Base-by-base conservation (phyloP, 2,113 vertebrate species). In the Isurus oxyrinchus region DNA sequence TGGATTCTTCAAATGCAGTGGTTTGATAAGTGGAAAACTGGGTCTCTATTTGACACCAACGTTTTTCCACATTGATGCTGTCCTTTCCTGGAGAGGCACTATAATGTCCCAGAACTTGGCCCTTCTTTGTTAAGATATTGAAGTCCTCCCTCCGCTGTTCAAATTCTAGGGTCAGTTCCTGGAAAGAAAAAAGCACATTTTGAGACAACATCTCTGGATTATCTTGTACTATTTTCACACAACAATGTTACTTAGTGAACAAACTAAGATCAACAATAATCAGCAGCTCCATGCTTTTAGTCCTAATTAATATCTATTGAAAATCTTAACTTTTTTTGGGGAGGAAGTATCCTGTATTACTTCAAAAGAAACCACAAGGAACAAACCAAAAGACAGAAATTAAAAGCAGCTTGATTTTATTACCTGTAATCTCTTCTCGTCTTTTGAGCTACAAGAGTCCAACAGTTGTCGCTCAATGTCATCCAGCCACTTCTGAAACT, bases 401-500 rank as follows among this genome's bases (percentile, higher is more conserved):
- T 61, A 23, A 69, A 69, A 44, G 66, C 21, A 76, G 90, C 59
- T 91, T 96, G 76, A 67, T n/a, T 53, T 72, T 53, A 63, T 53
- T 97, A 98, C 97, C 97, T 97, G 97, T 61, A 97, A 61, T 11
- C 97, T 98, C 93, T 97, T 96, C 49, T 97, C 97, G 95, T 97
- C 97, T 69, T 98, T 97, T n/a, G 96, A 97, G 96, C 96, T 96
- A 90, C 97, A 97, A 76, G 96, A 96, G 49, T 97, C 97, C 96
- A 97, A 97, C 53, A 97, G 94, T 84, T 0, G 91, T 16, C 76
- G 94, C 90, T 98, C 97, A 90, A 97, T 97, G 84, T 98, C 98
- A 96, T 98, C 98, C 96, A 97, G 97, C 97, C 98, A 98, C 35
- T 97, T 97, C 94, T 97, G 96, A 90, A 97, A 97, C 97, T 27